Evolutionary conservation across 2,888 invertebrate genomes (phyloP), one percentile per base, ranked within the genome.

Genomic region (Euzetes globulus): DNA sequence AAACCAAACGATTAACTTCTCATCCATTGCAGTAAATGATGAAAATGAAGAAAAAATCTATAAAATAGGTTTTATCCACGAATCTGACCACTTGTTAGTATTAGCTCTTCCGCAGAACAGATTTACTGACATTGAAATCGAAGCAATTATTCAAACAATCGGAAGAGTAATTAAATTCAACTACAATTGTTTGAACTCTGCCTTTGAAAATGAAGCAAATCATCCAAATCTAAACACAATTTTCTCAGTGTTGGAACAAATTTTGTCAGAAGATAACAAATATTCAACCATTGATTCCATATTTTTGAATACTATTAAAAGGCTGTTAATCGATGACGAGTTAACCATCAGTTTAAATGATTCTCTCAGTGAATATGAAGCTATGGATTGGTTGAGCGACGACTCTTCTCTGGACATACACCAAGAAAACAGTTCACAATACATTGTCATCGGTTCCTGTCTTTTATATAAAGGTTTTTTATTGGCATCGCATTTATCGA

Each of bases 321-420:
- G 60, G 27, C 25, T 60, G 4, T 6, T 60, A 27, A 60, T 60
- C 13, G 74, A 74, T 9, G 74, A 74, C 41, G 17, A 33, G 1
- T 45, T 74, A 70, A 13, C 55, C 70, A 50, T 70, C 13, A 52
- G 33, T 55, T n/a, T 74, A 13, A 58, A 27, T 55, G 74, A 74
- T 29, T 52, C 55, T 17, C 37, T 74, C n/a, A 70, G 25, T 50
- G 74, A 74, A 22, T 74, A 52, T 37, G 74, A 74, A 55, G 50
- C 74, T 11, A 74, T 70, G 74, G 74, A 74, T 52, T 74, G 74
- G 74, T 25, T 74, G 19, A 70, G 70, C 33, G 74, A 68, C 22
- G 27, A 68, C 17, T 71, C 33, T 17, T 22, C 52, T 27, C 37
- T 19, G 5, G 70, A 74, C n/a, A 55, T 60, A 60, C 22, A 22